A percentile compares a stretch with the other conserved stretches of the same genome.
phyloP scores from a whole-genome alignment of 2,888 invertebrate genomes.

The Diarsia mendica region DNA sequence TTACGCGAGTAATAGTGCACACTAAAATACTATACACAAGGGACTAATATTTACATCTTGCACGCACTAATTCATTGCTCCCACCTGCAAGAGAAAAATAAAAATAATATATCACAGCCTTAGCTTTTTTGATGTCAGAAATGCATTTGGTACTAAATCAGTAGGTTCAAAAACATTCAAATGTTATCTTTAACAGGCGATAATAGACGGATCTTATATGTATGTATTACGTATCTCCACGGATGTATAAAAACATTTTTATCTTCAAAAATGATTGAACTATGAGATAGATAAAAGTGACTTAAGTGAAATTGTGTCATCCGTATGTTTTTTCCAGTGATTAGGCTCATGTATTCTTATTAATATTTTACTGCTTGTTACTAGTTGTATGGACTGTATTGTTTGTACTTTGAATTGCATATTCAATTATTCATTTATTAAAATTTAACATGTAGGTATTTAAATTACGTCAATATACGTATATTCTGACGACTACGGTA shows the following conservation, averaged over 20 bases:
- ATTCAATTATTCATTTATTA: constrained; percentile 10
- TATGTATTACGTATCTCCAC: constrained; percentile 20
- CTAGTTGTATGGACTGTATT: background rate
- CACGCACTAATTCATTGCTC: constrained; percentile 70
- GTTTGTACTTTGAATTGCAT: constrained; percentile 4
- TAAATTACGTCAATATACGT: background rate
- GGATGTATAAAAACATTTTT: constrained; percentile 23
- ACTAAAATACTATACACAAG: constrained; percentile 82
- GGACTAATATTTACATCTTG: constrained; percentile 85
- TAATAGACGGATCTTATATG: constrained; percentile 39
- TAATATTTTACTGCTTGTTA: background rate
- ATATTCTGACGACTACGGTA: background rate
- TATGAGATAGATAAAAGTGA: constrained; percentile 24
- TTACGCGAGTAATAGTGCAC: constrained; percentile 79
- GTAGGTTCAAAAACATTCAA: constrained; percentile 33
- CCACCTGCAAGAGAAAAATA: constrained; percentile 86
- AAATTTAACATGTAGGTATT: constrained; percentile 6
- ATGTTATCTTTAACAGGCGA: constrained; percentile 39
- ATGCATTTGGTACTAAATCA: constrained; percentile 60
- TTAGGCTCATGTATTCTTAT: background rate
- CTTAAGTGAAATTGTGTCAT: constrained; percentile 21
- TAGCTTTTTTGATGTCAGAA: constrained; percentile 74
- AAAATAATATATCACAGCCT: constrained; percentile 83
- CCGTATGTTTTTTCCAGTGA: constrained; percentile 2
- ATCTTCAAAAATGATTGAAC: constrained; percentile 35